Conservation (phyloP, 2,113 vertebrate species). For the Oncorhynchus clarkii region DNA sequence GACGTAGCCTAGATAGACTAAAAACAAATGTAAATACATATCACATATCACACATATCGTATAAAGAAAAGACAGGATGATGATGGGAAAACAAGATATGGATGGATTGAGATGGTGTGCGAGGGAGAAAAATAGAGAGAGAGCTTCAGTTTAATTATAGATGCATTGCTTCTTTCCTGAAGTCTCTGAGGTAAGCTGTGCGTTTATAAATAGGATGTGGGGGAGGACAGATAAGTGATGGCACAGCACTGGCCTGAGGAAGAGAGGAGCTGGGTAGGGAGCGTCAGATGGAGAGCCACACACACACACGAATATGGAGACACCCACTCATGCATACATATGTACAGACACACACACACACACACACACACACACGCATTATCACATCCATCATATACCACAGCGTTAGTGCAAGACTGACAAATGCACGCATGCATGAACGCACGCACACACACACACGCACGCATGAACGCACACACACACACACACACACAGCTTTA, state of each 20-base stretch:
- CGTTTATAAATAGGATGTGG: conserved; percentile 45
- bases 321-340: too few species aligned
- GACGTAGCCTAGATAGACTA: not conserved
- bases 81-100: not conserved
- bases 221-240: conserved; percentile 39
- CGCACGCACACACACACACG: not conserved
- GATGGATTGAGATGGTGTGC: not conserved
- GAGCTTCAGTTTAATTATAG: conserved; percentile 41
- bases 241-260: conserved; percentile 21
- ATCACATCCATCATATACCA: not conserved
- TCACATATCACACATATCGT: not conserved
- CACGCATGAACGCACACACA: not conserved
- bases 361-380: not conserved
- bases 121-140: not conserved
- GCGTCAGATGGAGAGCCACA: conserved; percentile 3
- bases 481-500: conserved; percentile 1
- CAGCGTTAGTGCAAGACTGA: too few species aligned
- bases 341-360: not conserved
- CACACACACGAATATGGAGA: not conserved
- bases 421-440: not conserved
- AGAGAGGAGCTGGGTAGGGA: not conserved
- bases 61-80: not conserved
- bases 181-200: conserved; percentile 43
- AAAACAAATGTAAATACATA: not conserved
- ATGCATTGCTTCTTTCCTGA: conserved; percentile 36